Percentiles rank a stretch among this genome's conserved stretches.
phyloP scores from a whole-genome alignment of 2,888 invertebrate species.

The Parasteatoda lunata region DNA sequence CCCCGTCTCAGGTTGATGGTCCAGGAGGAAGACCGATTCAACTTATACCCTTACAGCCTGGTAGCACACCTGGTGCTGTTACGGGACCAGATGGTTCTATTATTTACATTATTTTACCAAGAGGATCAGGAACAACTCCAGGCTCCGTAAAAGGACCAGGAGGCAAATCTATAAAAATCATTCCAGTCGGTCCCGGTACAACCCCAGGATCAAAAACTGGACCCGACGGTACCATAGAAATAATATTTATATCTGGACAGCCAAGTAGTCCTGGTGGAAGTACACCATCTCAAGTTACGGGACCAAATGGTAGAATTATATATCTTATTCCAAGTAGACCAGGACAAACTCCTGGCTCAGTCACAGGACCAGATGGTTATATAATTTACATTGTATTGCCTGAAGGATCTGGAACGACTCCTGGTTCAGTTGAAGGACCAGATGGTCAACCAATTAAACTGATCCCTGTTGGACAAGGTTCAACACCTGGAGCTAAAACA shows the following conservation, averaged over 20 bases:
- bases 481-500: slow-evolving; percentile 27
- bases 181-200: slow-evolving; percentile 30
- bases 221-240: slow-evolving; percentile 9
- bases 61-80: slow-evolving; percentile 11
- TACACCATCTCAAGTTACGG: not conserved
- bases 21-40: slow-evolving; percentile 13
- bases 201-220: slow-evolving; percentile 17
- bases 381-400: slow-evolving; percentile 14
- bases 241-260: not conserved
- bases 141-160: slow-evolving; percentile 26
- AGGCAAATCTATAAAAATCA: slow-evolving; percentile 10
- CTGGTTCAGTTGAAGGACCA: slow-evolving; percentile 29
- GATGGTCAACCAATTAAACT: slow-evolving; percentile 25
- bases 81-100: slow-evolving; percentile 9
- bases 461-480: slow-evolving; percentile 26
- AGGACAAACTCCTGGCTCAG: slow-evolving; percentile 9
- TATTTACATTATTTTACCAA: not conserved
- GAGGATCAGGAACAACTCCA: slow-evolving; percentile 18
- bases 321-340: slow-evolving; percentile 2
- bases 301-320: slow-evolving; percentile 9
- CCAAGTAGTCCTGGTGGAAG: not conserved
- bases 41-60: slow-evolving; percentile 7
- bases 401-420: slow-evolving; percentile 11
- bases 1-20: not conserved
- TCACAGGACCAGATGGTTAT: not conserved